A percentile compares a stretch with the other conserved stretches of the same genome.
phyloP scores from a whole-genome alignment of 2,888 invertebrate species.

The Drosophila quinaria region DNA sequence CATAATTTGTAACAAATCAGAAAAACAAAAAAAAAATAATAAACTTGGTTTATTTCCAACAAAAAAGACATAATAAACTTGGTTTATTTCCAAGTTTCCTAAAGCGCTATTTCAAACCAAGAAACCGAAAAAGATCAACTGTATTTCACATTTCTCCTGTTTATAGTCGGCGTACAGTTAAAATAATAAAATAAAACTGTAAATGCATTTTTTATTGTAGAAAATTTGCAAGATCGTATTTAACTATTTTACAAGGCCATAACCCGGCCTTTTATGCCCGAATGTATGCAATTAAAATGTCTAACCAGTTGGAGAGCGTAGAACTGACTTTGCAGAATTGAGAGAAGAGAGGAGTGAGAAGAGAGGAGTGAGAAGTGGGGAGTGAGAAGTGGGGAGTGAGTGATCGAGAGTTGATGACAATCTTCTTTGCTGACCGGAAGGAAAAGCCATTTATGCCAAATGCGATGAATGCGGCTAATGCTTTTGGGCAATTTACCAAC shows the following conservation, averaged over 20 bases:
- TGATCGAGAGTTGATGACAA: slow-evolving; percentile 36
- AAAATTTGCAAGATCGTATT: slow-evolving; percentile 22
- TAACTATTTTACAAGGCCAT: not conserved
- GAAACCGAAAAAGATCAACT: not conserved
- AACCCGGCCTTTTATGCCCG: slow-evolving; percentile 33
- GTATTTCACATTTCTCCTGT: not conserved
- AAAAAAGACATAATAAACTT: too few relatives aligned
- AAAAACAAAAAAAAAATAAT: too few relatives aligned
- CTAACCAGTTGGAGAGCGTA: slow-evolving; percentile 15
- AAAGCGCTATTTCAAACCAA: not conserved
- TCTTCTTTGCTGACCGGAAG: slow-evolving; percentile 62
- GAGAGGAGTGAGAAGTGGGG: not conserved
- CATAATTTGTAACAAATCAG: too few relatives aligned
- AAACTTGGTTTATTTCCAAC: too few relatives aligned
- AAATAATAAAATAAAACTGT: slow-evolving; percentile 3
- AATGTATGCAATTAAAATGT: slow-evolving; percentile 61
- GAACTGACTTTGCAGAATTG: slow-evolving; percentile 22
- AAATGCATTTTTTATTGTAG: slow-evolving; percentile 2
- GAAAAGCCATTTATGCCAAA: slow-evolving; percentile 65
- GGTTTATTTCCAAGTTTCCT: not conserved
- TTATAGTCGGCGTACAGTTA: not conserved
- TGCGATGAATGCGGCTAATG: slow-evolving; percentile 61
- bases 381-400: not conserved
- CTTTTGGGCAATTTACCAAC: slow-evolving; percentile 67
- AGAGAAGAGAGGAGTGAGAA: too few relatives aligned